phyloP scores from a whole-genome alignment of 1,140 invertebrate species.

The Latrodectus geometricus region DNA sequence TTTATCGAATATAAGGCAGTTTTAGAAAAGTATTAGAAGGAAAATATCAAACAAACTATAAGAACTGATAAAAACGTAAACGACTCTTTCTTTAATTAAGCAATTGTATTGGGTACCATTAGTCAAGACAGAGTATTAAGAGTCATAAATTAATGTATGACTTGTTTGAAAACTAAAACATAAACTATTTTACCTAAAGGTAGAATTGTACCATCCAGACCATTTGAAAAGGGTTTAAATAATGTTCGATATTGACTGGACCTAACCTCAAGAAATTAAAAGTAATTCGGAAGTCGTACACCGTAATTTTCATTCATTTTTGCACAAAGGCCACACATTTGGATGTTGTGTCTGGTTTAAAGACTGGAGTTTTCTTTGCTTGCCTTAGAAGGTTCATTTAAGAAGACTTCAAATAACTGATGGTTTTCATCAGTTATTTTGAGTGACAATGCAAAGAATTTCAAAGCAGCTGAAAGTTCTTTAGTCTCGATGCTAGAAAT shows the following conservation, averaged over 20 bases:
- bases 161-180: conserved; percentile 3
- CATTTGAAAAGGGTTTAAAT: neutral
- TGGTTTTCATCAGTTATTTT: neutral
- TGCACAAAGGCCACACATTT: neutral
- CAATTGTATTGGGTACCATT: neutral
- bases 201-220: neutral
- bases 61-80: no score
- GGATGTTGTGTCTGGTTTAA: neutral
- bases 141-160: conserved; percentile 1
- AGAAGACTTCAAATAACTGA: conserved; percentile 1
- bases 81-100: neutral
- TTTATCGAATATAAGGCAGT: no score
- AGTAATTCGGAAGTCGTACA: neutral
- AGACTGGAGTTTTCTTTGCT: neutral
- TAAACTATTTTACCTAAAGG: neutral
- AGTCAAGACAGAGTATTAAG: neutral
- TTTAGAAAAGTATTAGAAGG: no score
- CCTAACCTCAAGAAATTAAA: neutral
- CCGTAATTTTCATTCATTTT: neutral
- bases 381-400: neutral
- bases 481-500: neutral
- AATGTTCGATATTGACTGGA: conserved; percentile 4
- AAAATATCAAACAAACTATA: no score
- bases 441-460: neutral
- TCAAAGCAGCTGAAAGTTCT: neutral